A percentile compares a stretch with the other conserved stretches of the same genome.
phyloP scores from a whole-genome alignment of 1,140 invertebrate species.

The Octopus sinensis region DNA sequence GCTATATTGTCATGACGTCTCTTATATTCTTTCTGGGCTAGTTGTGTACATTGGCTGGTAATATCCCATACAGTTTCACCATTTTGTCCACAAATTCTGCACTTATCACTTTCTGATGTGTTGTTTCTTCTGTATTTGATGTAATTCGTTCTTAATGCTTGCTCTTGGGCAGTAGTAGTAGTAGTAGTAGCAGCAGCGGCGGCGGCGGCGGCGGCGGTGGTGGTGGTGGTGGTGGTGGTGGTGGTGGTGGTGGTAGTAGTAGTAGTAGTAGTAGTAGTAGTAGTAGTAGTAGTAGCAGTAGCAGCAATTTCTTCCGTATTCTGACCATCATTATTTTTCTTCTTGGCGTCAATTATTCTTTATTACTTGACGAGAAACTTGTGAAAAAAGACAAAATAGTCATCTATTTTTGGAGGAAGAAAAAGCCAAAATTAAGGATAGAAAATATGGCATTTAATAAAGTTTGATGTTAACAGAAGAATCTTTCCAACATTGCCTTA shows the following conservation, averaged over 20 bases:
- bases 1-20: too few species aligned
- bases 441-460: background rate
- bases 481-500: too few species aligned
- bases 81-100: too few species aligned
- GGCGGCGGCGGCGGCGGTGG: slow-evolving; percentile 10
- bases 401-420: background rate
- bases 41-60: too few species aligned
- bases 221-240: background rate
- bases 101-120: too few species aligned
- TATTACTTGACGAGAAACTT: background rate
- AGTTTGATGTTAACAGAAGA: background rate
- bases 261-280: slow-evolving; percentile 25
- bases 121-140: too few species aligned
- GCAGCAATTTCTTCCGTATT: slow-evolving; percentile 12
- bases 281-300: slow-evolving; percentile 16
- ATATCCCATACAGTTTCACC: too few species aligned
- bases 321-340: slow-evolving; percentile 6
- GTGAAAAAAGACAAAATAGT: slow-evolving; percentile 13
- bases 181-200: slow-evolving; percentile 16
- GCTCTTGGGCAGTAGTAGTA: background rate
- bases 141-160: too few species aligned
- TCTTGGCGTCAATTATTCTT: slow-evolving; percentile 8
- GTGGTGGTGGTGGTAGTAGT: slow-evolving; percentile 23
- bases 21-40: too few species aligned
- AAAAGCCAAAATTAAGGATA: background rate